Percentiles rank a stretch among this genome's conserved stretches.
These are phyloP conservation scores for Diarsia rubi DNA, from an alignment of 2,888 invertebrate genomes.

Conservation along the genomic window DNA sequence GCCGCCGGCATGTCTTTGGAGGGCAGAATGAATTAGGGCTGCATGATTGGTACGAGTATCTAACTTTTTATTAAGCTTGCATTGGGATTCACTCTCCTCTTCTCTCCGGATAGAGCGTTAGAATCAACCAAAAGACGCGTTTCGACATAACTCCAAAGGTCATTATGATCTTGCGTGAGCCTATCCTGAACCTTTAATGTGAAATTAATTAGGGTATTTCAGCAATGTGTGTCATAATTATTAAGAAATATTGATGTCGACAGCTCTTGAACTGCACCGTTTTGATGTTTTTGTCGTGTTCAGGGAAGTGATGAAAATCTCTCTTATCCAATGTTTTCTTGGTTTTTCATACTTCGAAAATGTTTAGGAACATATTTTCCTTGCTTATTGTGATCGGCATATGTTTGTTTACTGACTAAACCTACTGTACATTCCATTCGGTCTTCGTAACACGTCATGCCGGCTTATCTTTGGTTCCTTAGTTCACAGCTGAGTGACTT, in stretches of 20 bases:
- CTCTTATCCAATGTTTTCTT: background rate
- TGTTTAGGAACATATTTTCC: background rate
- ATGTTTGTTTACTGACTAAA: slow-evolving; percentile 8
- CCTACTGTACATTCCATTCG: slow-evolving; percentile 31
- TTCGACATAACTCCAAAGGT: background rate
- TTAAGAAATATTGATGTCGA: no score
- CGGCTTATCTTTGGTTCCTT: slow-evolving; percentile 43
- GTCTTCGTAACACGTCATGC: slow-evolving; percentile 16
- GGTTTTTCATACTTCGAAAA: background rate
- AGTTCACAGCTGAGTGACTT: slow-evolving; percentile 53
- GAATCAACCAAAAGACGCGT: slow-evolving; percentile 7
- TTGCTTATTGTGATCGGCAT: background rate
- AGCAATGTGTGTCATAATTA: background rate
- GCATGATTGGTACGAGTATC: background rate
- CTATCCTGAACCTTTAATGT: background rate
- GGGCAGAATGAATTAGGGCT: no score
- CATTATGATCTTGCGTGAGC: background rate
- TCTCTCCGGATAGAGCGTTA: background rate
- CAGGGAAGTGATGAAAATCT: background rate
- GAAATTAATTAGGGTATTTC: background rate
- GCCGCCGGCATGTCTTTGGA: background rate
- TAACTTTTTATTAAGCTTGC: background rate
- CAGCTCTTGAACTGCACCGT: background rate
- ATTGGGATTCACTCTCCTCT: background rate
- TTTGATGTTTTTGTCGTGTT: background rate